Base-by-base conservation (phyloP, 2,888 invertebrate species). In the Autographa gamma region DNA sequence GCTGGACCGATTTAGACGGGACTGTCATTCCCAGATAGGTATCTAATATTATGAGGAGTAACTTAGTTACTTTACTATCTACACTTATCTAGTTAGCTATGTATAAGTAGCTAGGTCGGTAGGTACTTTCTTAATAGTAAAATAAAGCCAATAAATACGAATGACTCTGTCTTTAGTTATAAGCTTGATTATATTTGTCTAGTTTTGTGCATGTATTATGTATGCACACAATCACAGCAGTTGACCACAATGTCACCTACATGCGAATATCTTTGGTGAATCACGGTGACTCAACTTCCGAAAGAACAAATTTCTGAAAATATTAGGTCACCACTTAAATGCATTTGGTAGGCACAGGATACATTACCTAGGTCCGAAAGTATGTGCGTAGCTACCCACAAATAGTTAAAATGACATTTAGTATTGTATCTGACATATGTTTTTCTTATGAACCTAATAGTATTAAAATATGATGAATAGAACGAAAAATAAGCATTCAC, bases 241-340 rank as follows among this genome's bases (percentile, higher is more conserved):
- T 14, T 16, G 43, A 43, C 43, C 43, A 16, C 43, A 43, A 43
- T 43, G n/a, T 18, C 6, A 52, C 52, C 52, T 6, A 14, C 52
- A 52, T 52, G 19, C 14, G 43, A 43, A 54, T 19, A 2, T 11
- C 3, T 19, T 19, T 19, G 11, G 16, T 43, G 43, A 43, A 43
- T 43, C 43, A 54, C 19, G 19, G 9, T 54, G 54, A 54, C 19
- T 54, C 54, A 54, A 54, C 18, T 54, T 54, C 54, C 54, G 54
- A 54, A 54, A 18, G 18, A 19, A 54, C 18, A 11, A 3, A 54
- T 54, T 54, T 54, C 19, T 54, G 18, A 11, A 18, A 7, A 54
- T n/a, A 19, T 19, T n/a, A 52, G 54, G 19, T 54, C 54, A 54
- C 19, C 18, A 11, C 19, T 18, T 7, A 19, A 18, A n/a, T 52